A percentile compares a stretch with the other conserved stretches of the same genome.
These are phyloP conservation scores for Chroicocephalus ridibundus DNA, from an alignment of 2,113 vertebrate genomes.

Conservation along the genomic window DNA sequence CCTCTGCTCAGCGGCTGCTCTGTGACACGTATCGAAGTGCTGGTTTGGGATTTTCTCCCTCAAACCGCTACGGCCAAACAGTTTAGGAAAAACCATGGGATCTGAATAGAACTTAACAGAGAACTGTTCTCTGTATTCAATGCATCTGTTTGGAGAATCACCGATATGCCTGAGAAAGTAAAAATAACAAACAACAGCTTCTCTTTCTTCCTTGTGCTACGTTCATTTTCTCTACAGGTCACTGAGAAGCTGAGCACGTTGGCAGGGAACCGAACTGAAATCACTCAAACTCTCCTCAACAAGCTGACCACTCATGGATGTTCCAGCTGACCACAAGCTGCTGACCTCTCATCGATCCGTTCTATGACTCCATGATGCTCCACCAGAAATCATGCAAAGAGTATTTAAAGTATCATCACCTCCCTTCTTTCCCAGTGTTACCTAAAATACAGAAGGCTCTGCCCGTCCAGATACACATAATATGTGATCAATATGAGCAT, in stretches of 20 bases:
- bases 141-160: background rate
- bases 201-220: background rate
- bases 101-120: background rate
- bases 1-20: background rate
- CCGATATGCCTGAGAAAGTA: background rate
- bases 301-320: background rate
- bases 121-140: background rate
- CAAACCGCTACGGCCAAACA: background rate
- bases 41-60: background rate
- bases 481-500: background rate
- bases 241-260: background rate
- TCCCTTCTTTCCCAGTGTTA: background rate
- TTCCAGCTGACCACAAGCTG: background rate
- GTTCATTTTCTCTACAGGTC: background rate
- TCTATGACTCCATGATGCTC: background rate
- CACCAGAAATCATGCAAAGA: background rate
- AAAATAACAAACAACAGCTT: background rate
- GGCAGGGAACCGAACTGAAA: background rate
- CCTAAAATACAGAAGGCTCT: background rate
- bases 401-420: background rate
- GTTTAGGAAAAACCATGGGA: background rate
- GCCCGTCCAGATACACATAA: background rate
- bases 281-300: background rate
- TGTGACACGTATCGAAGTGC: rapidly evolving
- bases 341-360: background rate